A percentile compares a stretch with the other conserved stretches of the same genome.
Evolutionary conservation across 2,888 invertebrate genomes (phyloP).

Genomic region (Drosophila aldrichi): DNA sequence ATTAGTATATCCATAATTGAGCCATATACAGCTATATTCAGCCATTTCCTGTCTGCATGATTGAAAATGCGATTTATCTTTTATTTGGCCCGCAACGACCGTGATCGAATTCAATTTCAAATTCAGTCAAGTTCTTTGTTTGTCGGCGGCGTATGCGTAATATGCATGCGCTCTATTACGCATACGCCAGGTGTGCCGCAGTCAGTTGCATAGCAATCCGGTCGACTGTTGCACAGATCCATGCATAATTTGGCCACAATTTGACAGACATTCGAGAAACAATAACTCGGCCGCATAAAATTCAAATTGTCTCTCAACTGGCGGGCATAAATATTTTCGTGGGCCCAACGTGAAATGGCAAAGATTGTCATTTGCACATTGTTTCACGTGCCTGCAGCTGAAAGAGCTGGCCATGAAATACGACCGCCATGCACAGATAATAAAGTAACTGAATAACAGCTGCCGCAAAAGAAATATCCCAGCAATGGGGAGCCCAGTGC

Average conservation of each 20-base stretch:
- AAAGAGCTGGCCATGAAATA: constrained; percentile 50
- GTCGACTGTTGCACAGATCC: constrained; percentile 12
- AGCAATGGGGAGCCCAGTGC: constrained; percentile 11
- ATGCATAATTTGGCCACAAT: constrained; percentile 33
- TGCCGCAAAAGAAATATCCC: constrained; percentile 32
- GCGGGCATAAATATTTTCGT: constrained; percentile 46
- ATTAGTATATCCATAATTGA: neutral
- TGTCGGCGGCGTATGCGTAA: constrained; percentile 47
- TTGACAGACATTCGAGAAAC: constrained; percentile 39
- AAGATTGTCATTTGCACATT: constrained; percentile 56
- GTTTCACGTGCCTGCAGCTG: constrained; percentile 32
- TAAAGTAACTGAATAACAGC: constrained; percentile 52
- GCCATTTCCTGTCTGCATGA: neutral
- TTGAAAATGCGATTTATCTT: neutral
- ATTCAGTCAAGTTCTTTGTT: neutral
- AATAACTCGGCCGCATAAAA: constrained; percentile 30
- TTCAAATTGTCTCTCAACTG: constrained; percentile 42
- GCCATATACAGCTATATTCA: neutral
- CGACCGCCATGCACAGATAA: constrained; percentile 35
- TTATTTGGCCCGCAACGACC: neutral
- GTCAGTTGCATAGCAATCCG: constrained; percentile 22
- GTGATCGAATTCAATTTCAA: neutral
- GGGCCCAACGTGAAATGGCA: constrained; percentile 35
- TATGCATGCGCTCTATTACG: constrained; percentile 46
- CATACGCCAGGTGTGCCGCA: constrained; percentile 61